Percentiles rank a stretch among this genome's conserved stretches.
These are phyloP conservation scores for Saccostrea glomerata DNA, from an alignment of 1,140 invertebrate genomes.

Conservation along the genomic window DNA sequence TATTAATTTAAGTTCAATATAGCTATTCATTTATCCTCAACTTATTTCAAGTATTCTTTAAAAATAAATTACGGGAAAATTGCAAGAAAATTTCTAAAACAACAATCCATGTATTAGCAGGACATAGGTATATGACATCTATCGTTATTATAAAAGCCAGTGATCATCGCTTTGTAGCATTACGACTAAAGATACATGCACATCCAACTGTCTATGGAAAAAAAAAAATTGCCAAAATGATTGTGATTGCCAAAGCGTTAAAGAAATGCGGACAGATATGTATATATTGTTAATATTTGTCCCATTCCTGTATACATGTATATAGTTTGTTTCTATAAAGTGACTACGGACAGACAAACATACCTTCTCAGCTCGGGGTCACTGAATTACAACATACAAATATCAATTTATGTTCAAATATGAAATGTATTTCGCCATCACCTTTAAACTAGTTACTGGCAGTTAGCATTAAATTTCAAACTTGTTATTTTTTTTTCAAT, in stretches of 20 bases:
- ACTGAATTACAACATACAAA: constrained; percentile 20
- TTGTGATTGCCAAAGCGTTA: constrained; percentile 10
- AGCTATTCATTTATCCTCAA: background rate
- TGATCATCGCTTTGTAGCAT: background rate
- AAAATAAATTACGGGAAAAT: background rate
- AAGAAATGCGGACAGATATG: background rate
- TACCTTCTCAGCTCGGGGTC: constrained; percentile 25
- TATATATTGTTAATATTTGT: background rate
- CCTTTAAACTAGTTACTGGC: too few relatives aligned
- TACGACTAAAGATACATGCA: background rate
- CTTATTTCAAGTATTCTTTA: background rate
- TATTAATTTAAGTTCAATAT: background rate
- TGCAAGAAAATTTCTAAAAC: background rate
- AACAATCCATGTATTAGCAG: background rate
- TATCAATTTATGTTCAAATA: background rate
- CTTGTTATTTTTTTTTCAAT: too few relatives aligned
- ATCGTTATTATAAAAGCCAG: background rate
- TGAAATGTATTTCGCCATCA: background rate
- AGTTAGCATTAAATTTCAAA: too few relatives aligned
- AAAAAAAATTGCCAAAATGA: background rate
- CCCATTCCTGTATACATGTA: background rate
- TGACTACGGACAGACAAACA: constrained; percentile 18
- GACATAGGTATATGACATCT: background rate
- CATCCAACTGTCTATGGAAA: background rate
- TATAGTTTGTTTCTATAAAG: background rate